Evolutionary conservation across 1,140 invertebrate genomes (phyloP).

Genomic region (Vanessa atalanta): DNA sequence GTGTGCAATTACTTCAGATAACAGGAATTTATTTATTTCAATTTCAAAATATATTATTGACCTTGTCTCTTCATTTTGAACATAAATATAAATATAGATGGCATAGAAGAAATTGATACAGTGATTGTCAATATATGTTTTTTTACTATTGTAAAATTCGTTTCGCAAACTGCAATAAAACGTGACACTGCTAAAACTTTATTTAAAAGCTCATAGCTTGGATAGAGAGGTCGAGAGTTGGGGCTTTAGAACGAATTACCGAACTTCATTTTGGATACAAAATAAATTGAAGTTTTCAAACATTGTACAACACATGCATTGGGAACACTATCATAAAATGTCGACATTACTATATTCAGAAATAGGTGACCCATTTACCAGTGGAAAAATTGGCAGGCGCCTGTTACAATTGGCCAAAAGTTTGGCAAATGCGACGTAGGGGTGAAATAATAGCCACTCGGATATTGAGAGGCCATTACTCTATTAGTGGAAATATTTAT

Average conservation of each 20-base stretch:
- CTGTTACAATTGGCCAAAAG: slow-evolving; percentile 37
- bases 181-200: neutral
- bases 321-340: slow-evolving; percentile 32
- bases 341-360: slow-evolving; percentile 23
- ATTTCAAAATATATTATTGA: too few species aligned
- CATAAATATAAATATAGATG: too few species aligned
- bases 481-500: slow-evolving; percentile 2
- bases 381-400: slow-evolving; percentile 42
- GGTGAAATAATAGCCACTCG: slow-evolving; percentile 3
- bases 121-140: too few species aligned
- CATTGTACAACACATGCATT: slow-evolving; percentile 27
- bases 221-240: slow-evolving; percentile 5
- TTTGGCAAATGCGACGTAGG: slow-evolving; percentile 36
- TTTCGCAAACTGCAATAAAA: slow-evolving; percentile 1
- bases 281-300: slow-evolving; percentile 32
- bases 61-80: too few species aligned
- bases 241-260: slow-evolving; percentile 19
- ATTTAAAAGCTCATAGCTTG: neutral
- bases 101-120: too few species aligned
- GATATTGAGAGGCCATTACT: neutral
- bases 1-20: neutral
- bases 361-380: slow-evolving; percentile 34
- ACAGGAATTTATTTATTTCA: neutral
- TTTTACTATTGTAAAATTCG: neutral
- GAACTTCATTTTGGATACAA: slow-evolving; percentile 21